Conservation (phyloP, 2,888 invertebrate genomes). For the Thereva unica region DNA sequence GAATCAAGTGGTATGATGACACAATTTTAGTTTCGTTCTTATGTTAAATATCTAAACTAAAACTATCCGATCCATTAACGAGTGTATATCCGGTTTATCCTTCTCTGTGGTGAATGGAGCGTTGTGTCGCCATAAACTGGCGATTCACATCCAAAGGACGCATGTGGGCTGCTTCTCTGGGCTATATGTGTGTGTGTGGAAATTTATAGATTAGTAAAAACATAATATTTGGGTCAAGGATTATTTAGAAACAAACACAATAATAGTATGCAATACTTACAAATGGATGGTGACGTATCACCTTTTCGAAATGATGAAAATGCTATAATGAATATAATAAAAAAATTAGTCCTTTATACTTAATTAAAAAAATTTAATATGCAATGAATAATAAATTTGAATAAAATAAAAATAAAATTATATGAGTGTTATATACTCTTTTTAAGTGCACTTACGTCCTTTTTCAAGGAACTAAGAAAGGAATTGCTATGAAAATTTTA, state of each 20-base stretch:
- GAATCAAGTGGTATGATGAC: slow-evolving; percentile 18
- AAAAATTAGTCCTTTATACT: background rate
- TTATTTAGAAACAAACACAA: slow-evolving; percentile 6
- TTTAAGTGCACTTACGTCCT: too few relatives aligned
- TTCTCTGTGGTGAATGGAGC: slow-evolving; percentile 50
- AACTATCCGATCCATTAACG: slow-evolving; percentile 42
- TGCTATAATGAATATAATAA: slow-evolving; percentile 40
- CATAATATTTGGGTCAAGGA: slow-evolving; percentile 26
- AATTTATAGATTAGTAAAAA: slow-evolving; percentile 16
- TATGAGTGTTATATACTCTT: too few relatives aligned
- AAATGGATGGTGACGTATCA: too few relatives aligned
- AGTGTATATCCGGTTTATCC: slow-evolving; percentile 49
- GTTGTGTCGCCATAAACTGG: slow-evolving; percentile 53
- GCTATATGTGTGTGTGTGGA: slow-evolving; percentile 40
- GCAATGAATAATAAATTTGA: too few relatives aligned
- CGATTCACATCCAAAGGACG: slow-evolving; percentile 50
- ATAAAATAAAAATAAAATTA: too few relatives aligned
- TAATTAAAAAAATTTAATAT: too few relatives aligned
- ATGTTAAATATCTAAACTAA: slow-evolving; percentile 38
- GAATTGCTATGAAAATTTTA: too few relatives aligned
- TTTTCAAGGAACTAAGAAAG: too few relatives aligned
- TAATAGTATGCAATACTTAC: too few relatives aligned
- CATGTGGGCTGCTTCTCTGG: slow-evolving; percentile 45
- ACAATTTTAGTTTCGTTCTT: slow-evolving; percentile 36
- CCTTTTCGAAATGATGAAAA: slow-evolving; percentile 42